A percentile compares a stretch with the other conserved stretches of the same genome.
phyloP scores from a whole-genome alignment of 2,113 vertebrate species.

The Oreocharis arfaki region DNA sequence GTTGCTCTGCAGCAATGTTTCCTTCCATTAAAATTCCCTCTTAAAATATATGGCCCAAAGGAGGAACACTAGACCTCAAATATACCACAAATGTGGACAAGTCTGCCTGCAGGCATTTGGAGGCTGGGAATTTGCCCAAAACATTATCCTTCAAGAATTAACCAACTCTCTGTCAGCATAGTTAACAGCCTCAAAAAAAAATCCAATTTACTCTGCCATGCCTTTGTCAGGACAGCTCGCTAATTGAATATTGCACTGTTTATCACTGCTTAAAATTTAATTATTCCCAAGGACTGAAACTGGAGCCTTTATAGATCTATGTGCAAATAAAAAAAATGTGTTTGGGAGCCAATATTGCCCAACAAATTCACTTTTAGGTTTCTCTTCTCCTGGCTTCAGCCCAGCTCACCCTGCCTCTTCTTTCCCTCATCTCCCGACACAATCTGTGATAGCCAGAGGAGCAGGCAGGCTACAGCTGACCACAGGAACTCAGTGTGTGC shows the following conservation, averaged over 20 bases:
- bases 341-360: background rate
- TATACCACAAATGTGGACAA: constrained; percentile 33
- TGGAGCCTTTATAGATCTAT: background rate
- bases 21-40: constrained; percentile 36
- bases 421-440: background rate
- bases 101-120: constrained; percentile 14
- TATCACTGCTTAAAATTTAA: background rate
- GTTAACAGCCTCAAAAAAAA: background rate
- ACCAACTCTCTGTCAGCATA: background rate
- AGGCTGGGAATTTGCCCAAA: constrained; percentile 24
- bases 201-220: background rate
- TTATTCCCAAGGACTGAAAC: background rate
- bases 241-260: background rate
- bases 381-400: background rate
- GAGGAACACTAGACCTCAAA: constrained; percentile 4
- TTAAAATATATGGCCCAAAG: constrained; percentile 25
- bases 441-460: background rate
- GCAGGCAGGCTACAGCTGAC: background rate
- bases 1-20: background rate
- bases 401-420: background rate
- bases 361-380: background rate
- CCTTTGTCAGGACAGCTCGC: background rate
- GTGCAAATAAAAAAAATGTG: background rate
- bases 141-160: constrained; percentile 15
- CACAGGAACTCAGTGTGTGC: background rate